Base-by-base conservation (phyloP, 2,113 vertebrate species). In the Pleuronectes platessa region DNA sequence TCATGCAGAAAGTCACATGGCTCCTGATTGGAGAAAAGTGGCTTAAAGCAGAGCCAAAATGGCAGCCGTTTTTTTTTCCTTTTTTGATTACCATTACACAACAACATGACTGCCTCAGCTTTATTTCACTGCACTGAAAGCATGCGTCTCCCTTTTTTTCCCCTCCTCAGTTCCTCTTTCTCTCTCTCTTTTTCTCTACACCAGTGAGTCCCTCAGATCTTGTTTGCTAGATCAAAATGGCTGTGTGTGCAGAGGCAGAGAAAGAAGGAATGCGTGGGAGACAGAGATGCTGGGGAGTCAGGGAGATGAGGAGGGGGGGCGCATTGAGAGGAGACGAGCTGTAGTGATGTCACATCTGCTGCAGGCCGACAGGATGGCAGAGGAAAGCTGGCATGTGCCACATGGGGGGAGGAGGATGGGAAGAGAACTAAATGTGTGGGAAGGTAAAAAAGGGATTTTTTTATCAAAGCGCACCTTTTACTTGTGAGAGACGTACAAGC, bases 1-100 rank as follows among this genome's bases (percentile, higher is more conserved):
- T 94, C 94, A 94, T 92, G 92, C 93, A 93, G 89, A 94, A 94
- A 93, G 93, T 94, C 94, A 94, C 89, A 92, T 92, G 91, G 75
- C 68, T 83, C 59, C 82, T 92, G 90, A 92, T 89, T 91, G 85
- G 85, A 88, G 86, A 87, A 91, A 94, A 92, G 86, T 90, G 78
- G 92, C 90, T 91, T 91, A 84, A 90, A 91, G 90, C 87, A 86
- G 81, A 88, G 87, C 83, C 87, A 92, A 94, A 89, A 94, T 93
- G 93, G 94, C 91, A 94, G 90, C 89, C 61, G 79, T 59, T 68
- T 92, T 90, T 89, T n/a, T 54, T 54, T 10, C 5, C 13, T 11
- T 54, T 54, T 56, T 59, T 64, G 63, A 85, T 88, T 82, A 81
- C 76, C 74, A 63, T 93, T 93, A 90, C 89, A 93, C 90, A 93